Evolutionary conservation across 2,113 vertebrate genomes (phyloP).

Genomic region (Tachysurus vachellii): DNA sequence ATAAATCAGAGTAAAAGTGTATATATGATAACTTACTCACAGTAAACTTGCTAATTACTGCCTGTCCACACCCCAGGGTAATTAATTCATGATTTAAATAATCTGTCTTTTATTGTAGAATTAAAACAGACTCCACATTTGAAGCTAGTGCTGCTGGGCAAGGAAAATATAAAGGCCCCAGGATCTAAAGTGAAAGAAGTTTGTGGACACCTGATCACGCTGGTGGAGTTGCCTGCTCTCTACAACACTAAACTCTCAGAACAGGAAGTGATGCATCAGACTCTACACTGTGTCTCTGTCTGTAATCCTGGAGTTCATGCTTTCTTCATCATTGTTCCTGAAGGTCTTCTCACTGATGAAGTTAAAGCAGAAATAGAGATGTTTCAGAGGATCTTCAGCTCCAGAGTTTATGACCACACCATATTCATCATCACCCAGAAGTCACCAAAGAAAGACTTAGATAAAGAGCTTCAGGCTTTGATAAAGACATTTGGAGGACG

Average conservation of each 20-base stretch:
- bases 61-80: background rate
- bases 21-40: background rate
- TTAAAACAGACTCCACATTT: background rate
- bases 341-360: slow-evolving; percentile 33
- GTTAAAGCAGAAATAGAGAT: slow-evolving; percentile 43
- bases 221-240: too few relatives aligned
- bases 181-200: slow-evolving; percentile 20
- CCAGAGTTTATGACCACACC: slow-evolving; percentile 9
- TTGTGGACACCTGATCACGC: background rate
- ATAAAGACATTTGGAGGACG: background rate
- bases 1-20: too few relatives aligned
- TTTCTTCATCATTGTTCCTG: too few relatives aligned
- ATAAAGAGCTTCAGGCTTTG: slow-evolving; percentile 8
- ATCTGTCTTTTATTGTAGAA: background rate
- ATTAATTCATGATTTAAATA: too few relatives aligned
- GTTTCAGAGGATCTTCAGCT: slow-evolving; percentile 29
- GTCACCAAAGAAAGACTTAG: slow-evolving; percentile 4
- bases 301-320: too few relatives aligned
- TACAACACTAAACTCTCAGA: too few relatives aligned
- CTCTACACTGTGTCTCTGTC: too few relatives aligned
- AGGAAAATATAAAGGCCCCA: background rate
- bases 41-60: background rate
- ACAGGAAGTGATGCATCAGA: too few relatives aligned
- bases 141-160: slow-evolving; percentile 43
- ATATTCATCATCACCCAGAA: slow-evolving; percentile 43